A percentile compares a stretch with the other conserved stretches of the same genome.
These are phyloP conservation scores for Eupithecia centaureata DNA, from an alignment of 2,888 invertebrate genomes.

Conservation along the genomic window DNA sequence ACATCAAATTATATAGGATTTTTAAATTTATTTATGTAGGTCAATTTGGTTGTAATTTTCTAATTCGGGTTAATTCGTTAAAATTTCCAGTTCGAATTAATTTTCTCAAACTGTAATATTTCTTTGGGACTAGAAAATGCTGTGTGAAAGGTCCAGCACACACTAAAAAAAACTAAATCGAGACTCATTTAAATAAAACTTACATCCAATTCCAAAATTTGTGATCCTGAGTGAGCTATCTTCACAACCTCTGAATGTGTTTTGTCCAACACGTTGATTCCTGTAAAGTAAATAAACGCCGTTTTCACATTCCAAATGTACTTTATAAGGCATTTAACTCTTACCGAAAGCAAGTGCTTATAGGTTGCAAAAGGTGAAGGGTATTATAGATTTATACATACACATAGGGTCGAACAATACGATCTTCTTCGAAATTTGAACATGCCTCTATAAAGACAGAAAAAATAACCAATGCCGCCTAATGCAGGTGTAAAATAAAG, in stretches of 20 bases:
- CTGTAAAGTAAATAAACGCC: slow-evolving; percentile 55
- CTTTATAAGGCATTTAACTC: no score
- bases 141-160: neutral
- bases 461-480: no score
- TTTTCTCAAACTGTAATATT: neutral
- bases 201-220: slow-evolving; percentile 92
- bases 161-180: neutral
- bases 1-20: neutral
- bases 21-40: neutral
- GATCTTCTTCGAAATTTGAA: no score
- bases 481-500: no score
- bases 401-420: no score
- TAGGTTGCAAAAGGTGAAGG: no score
- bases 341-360: no score
- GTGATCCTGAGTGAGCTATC: slow-evolving; percentile 94
- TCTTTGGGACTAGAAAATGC: neutral
- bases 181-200: slow-evolving; percentile 40
- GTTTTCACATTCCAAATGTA: no score
- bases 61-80: no score
- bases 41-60: neutral
- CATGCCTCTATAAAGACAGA: no score
- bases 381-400: no score
- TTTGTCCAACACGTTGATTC: slow-evolving; percentile 94
- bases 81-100: no score
- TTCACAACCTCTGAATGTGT: slow-evolving; percentile 97